Base-by-base conservation (phyloP, 2,888 invertebrate species). In the Seira musarum region DNA sequence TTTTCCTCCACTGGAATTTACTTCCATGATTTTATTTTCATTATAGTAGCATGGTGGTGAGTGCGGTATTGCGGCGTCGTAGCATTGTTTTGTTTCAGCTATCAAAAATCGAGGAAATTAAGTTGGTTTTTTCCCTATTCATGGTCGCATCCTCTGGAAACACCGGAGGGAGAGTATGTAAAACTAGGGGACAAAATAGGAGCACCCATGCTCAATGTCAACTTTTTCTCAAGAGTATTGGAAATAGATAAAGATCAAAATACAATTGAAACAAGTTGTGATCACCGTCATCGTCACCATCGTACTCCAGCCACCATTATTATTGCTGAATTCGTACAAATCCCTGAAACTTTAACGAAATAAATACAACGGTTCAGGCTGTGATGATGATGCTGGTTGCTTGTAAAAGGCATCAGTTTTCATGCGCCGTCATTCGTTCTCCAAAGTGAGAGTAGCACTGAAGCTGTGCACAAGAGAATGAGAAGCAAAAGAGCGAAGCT, bases 391-490 rank as follows among this genome's bases (percentile, higher is more conserved):
- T 49, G 49, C 49, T 49, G 49, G 60, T 21, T 8, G 60, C 60
- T 60, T 10, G 19, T 30, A 30, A 19, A 60, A 60, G 60, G 60
- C 60, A 21, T 60, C 21, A 60, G n/a, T 60, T 60, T 60, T 21
- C 60, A 60, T 60, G 60, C 60, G 60, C 60, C 60, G 60, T 60
- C 22, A 21, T 30, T 30, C 30, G 30, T 60, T 60, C 21, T 60
- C 60, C 22, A 21, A 30, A 21, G 5, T n/a, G 21, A 60, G 22
- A 21, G 5, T 8, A 60, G 10, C 60, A 60, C 60, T 60, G 22
- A 8, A 15, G 21, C 22, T 60, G 19, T 60, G 22, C 60, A n/a
- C 49, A 15, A 49, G 49, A 49, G 49, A 49, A 49, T 8, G 49
- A 49, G 30, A 5, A n/a, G 40, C 13, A 13, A 40, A 15, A 49